These are phyloP conservation scores for Sciurus vulgaris DNA, from an alignment of 2,797 vertebrate genomes.

Conservation along the genomic window DNA sequence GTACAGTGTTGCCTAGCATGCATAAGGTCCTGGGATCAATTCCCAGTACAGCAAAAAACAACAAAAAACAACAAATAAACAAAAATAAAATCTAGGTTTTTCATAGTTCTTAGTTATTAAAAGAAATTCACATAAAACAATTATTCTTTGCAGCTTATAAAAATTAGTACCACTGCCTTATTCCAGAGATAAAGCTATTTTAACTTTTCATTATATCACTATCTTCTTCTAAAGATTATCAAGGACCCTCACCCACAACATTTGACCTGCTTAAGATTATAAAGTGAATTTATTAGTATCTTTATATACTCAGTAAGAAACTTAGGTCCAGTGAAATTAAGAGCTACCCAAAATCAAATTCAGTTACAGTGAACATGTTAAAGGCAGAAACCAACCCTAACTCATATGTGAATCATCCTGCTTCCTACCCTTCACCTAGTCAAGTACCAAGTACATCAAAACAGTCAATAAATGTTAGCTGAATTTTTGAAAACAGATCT, in stretches of 20 bases:
- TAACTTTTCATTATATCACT: slow-evolving; percentile 44
- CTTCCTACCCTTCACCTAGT: not conserved
- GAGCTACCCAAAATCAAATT: not conserved
- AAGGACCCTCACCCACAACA: slow-evolving; percentile 20
- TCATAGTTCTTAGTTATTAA: not conserved
- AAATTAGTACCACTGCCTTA: not conserved
- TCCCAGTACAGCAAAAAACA: too few species aligned
- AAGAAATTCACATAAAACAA: slow-evolving; percentile 22
- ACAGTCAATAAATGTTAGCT: not conserved
- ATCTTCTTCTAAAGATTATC: not conserved
- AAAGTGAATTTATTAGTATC: slow-evolving; percentile 15
- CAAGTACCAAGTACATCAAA: not conserved
- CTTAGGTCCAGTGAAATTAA: slow-evolving; percentile 41
- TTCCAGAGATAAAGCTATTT: not conserved
- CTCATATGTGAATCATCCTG: not conserved
- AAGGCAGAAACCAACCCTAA: slow-evolving; percentile 27
- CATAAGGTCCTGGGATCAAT: too few species aligned
- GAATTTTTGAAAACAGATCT: slow-evolving; percentile 30
- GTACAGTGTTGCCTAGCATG: too few species aligned
- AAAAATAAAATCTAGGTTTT: not conserved
- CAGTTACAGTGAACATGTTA: not conserved
- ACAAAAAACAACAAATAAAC: too few species aligned
- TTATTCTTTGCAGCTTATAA: not conserved
- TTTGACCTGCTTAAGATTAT: not conserved
- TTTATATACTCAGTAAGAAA: slow-evolving; percentile 14